Evolutionary conservation across 2,888 invertebrate genomes (phyloP).

Genomic region (Agonopterix heracliana): DNA sequence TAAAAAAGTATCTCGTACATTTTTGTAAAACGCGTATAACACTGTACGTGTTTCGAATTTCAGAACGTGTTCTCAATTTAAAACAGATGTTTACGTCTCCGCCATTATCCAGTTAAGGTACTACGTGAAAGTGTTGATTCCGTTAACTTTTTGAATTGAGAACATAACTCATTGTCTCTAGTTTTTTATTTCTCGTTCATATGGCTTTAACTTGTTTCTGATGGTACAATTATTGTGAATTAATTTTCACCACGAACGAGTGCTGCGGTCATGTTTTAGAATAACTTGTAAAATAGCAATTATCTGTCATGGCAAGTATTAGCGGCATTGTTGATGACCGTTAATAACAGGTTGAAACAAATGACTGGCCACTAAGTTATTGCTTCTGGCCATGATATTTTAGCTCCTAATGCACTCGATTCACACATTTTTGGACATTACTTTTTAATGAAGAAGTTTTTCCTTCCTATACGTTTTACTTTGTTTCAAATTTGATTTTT

Average conservation of each 20-base stretch:
- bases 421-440: too few relatives aligned
- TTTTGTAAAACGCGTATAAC: constrained; percentile 2
- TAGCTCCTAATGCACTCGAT: constrained; percentile 14
- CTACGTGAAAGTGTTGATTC: constrained; percentile 13
- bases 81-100: constrained; percentile 12
- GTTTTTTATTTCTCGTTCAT: constrained; percentile 1
- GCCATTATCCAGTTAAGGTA: constrained; percentile 12
- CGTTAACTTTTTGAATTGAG: constrained; percentile 14
- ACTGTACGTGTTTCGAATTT: constrained; percentile 11
- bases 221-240: constrained; percentile 13
- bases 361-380: constrained; percentile 18
- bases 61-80: constrained; percentile 14
- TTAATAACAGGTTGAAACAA: constrained; percentile 34
- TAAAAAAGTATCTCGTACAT: constrained; percentile 12
- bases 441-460: too few relatives aligned
- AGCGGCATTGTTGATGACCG: constrained; percentile 31
- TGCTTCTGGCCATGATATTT: constrained; percentile 16
- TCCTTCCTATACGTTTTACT: too few relatives aligned
- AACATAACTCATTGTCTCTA: constrained; percentile 9
- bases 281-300: constrained; percentile 28
- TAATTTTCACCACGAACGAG: constrained; percentile 16
- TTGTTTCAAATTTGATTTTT: too few relatives aligned
- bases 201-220: constrained; percentile 3
- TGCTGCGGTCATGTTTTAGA: constrained; percentile 16
- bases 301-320: constrained; percentile 26